These are phyloP conservation scores for Pundamilia nyererei DNA, from an alignment of 2,113 vertebrate species.

Conservation along the genomic window DNA sequence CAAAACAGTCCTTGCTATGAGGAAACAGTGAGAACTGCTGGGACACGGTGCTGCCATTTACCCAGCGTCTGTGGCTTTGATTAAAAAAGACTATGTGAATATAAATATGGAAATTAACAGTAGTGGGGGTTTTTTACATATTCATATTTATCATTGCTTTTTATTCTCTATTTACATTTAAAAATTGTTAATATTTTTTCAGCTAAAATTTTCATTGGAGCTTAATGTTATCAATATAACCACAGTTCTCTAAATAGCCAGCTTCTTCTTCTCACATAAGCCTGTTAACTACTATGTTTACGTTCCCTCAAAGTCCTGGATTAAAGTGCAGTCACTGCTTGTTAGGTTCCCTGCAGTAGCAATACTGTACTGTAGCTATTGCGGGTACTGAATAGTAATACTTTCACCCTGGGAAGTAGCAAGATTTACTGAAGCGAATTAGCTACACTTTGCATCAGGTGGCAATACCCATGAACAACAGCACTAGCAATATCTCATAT, in stretches of 20 bases:
- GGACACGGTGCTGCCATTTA: neutral
- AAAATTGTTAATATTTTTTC: neutral
- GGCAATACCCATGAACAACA: neutral
- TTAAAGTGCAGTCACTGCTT: neutral
- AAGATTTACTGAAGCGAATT: neutral
- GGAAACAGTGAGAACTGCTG: neutral
- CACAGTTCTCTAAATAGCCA: neutral
- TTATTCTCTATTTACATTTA: neutral
- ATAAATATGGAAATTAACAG: neutral
- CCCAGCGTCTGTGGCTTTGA: neutral
- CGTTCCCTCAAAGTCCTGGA: neutral
- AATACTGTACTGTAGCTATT: neutral
- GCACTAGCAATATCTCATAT: neutral
- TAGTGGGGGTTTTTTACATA: fast-evolving
- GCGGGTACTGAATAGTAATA: neutral
- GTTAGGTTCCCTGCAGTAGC: neutral
- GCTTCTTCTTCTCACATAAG: neutral
- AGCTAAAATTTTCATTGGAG: neutral
- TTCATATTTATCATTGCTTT: neutral
- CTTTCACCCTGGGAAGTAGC: neutral
- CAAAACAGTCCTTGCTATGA: neutral
- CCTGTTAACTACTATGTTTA: neutral
- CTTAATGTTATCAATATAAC: neutral
- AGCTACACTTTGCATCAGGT: neutral
- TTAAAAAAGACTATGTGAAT: neutral